Conservation (phyloP, 2,797 vertebrate species). For the Graptemys geographica region DNA sequence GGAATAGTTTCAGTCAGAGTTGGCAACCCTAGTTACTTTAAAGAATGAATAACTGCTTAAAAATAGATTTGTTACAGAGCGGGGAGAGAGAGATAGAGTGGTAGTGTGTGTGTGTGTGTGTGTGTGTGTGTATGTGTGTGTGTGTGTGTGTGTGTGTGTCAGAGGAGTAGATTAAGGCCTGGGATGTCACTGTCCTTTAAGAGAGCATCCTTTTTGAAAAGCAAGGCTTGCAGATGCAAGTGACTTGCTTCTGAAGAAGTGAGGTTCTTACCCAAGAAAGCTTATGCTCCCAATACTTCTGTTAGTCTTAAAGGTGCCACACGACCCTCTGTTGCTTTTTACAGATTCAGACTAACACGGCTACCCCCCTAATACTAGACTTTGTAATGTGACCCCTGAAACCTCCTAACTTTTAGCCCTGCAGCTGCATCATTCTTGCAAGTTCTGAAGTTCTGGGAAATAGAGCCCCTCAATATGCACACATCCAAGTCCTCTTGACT, state of each 20-base stretch:
- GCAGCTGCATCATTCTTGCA: constrained; percentile 18
- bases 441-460: constrained; percentile 48
- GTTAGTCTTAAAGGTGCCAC: too few species aligned
- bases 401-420: constrained; percentile 37
- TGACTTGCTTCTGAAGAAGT: too few species aligned
- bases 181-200: constrained; percentile 76
- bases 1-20: too few species aligned
- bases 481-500: constrained; percentile 57
- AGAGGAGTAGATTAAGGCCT: constrained; percentile 80
- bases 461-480: constrained; percentile 61
- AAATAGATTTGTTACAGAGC: neutral
- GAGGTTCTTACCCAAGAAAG: too few species aligned
- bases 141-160: neutral
- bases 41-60: neutral
- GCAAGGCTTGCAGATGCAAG: constrained; percentile 16
- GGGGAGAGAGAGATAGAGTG: neutral
- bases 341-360: too few species aligned
- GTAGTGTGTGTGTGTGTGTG: neutral
- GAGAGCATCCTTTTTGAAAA: constrained; percentile 73
- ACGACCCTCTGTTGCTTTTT: too few species aligned
- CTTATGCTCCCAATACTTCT: too few species aligned
- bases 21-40: neutral
- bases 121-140: neutral
- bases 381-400: neutral
- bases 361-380: neutral